Conservation (phyloP, 2,113 vertebrate genomes). For the Eretmochelys imbricata region DNA sequence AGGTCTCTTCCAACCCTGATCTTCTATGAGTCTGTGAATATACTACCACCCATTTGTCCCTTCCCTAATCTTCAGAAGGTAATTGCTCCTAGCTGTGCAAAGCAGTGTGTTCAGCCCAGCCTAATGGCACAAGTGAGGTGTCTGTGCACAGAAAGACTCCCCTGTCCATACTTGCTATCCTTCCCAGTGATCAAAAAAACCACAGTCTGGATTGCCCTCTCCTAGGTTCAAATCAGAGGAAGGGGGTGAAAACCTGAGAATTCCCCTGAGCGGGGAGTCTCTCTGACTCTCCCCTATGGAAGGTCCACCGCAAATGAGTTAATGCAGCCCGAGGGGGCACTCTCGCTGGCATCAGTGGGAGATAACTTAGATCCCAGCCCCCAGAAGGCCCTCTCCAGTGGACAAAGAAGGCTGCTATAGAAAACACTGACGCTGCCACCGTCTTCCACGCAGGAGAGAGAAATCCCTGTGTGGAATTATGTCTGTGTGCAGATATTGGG, state of each 20-base stretch:
- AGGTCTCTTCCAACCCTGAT: no score
- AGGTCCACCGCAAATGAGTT: not conserved
- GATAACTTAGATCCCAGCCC: accelerated
- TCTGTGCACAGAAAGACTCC: not conserved
- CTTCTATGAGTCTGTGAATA: no score
- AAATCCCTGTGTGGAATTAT: no score
- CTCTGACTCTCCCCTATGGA: not conserved
- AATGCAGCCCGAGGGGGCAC: not conserved
- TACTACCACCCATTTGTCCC: not conserved
- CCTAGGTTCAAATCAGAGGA: not conserved
- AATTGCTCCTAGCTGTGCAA: not conserved
- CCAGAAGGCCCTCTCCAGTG: not conserved
- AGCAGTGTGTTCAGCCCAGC: not conserved
- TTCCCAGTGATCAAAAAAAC: not conserved
- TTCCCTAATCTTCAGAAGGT: not conserved
- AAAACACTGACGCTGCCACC: not conserved
- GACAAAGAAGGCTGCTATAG: not conserved
- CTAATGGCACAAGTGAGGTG: not conserved
- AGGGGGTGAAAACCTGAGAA: not conserved
- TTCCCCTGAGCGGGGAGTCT: not conserved
- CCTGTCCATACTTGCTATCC: not conserved
- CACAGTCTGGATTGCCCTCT: not conserved
- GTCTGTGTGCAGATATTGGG: no score
- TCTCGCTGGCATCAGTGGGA: accelerated
- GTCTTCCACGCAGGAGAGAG: not conserved